phyloP scores from a whole-genome alignment of 1,140 invertebrate species.

The Pectinophora gossypiella region DNA sequence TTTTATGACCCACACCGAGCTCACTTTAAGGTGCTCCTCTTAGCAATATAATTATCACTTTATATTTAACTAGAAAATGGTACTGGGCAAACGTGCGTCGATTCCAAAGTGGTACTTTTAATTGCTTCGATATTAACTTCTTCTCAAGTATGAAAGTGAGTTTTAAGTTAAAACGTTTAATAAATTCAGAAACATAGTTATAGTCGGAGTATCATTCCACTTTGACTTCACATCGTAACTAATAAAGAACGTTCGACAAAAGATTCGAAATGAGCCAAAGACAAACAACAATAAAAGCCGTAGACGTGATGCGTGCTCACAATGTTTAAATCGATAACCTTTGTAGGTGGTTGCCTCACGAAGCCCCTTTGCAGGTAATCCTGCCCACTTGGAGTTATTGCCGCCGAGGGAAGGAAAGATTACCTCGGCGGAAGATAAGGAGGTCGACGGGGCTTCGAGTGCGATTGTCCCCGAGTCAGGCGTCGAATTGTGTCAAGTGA shows the following conservation, averaged over 20 bases:
- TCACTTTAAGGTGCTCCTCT: conserved; percentile 19
- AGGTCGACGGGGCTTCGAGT: conserved; percentile 72
- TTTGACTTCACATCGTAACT: conserved; percentile 4
- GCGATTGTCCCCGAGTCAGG: conserved; percentile 74
- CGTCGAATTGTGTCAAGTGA: conserved; percentile 75
- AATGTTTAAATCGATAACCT: conserved; percentile 69
- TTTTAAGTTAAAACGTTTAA: neutral
- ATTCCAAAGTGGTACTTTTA: neutral
- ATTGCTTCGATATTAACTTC: neutral
- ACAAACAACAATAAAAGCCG: conserved; percentile 30
- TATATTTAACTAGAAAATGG: conserved; percentile 17
- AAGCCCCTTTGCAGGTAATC: conserved; percentile 71
- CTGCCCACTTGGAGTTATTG: conserved; percentile 74
- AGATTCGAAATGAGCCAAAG: conserved; percentile 15
- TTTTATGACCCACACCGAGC: conserved; percentile 40
- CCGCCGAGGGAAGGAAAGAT: conserved; percentile 73
- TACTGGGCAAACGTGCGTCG: neutral
- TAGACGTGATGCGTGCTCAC: conserved; percentile 42
- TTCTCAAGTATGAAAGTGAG: neutral
- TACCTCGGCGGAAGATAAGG: conserved; percentile 73
- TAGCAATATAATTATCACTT: conserved; percentile 24
- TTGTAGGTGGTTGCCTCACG: conserved; percentile 62
- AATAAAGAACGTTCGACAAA: conserved; percentile 9
- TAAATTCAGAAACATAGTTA: no score
- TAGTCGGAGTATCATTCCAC: no score